Evolutionary conservation across 1,140 invertebrate species (phyloP).

Genomic region (Pseudomyrmex flavicornis): DNA sequence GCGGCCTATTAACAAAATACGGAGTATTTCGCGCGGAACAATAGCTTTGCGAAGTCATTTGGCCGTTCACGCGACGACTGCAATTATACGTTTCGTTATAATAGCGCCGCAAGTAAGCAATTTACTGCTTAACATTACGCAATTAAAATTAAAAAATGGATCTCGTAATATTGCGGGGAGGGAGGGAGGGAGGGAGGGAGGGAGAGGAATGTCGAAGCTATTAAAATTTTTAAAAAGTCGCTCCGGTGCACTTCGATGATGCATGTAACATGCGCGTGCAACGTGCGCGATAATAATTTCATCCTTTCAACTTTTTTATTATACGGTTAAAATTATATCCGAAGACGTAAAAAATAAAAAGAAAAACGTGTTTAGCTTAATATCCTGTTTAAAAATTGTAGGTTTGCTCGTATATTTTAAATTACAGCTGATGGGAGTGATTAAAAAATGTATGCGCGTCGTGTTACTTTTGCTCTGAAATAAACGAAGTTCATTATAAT

Average conservation of each 20-base stretch:
- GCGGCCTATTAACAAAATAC: constrained; percentile 60
- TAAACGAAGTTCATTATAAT: constrained; percentile 35
- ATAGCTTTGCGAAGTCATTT: constrained; percentile 60
- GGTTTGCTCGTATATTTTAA: constrained; percentile 26
- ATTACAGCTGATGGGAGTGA: constrained; percentile 1
- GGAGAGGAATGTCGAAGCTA: not conserved
- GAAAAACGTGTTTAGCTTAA: constrained; percentile 12
- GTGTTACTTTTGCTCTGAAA: not conserved
- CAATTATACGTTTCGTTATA: constrained; percentile 60
- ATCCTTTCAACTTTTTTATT: not conserved
- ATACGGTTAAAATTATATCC: not conserved
- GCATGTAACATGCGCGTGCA: constrained; percentile 1
- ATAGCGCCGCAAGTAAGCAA: constrained; percentile 59
- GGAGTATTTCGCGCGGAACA: constrained; percentile 59
- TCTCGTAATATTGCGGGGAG: constrained; percentile 1
- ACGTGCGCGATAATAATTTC: constrained; percentile 31
- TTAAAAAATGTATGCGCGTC: constrained; percentile 20
- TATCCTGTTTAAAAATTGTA: constrained; percentile 21
- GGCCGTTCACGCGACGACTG: constrained; percentile 57
- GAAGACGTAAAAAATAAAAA: constrained; percentile 16
- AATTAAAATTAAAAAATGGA: constrained; percentile 59
- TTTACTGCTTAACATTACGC: constrained; percentile 58
- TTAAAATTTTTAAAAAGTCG: constrained; percentile 47
- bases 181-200: no score
- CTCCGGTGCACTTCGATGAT: constrained; percentile 10